A percentile compares a stretch with the other conserved stretches of the same genome.
These are phyloP conservation scores for Salticus scenicus DNA, from an alignment of 2,888 invertebrate genomes.

Conservation along the genomic window DNA sequence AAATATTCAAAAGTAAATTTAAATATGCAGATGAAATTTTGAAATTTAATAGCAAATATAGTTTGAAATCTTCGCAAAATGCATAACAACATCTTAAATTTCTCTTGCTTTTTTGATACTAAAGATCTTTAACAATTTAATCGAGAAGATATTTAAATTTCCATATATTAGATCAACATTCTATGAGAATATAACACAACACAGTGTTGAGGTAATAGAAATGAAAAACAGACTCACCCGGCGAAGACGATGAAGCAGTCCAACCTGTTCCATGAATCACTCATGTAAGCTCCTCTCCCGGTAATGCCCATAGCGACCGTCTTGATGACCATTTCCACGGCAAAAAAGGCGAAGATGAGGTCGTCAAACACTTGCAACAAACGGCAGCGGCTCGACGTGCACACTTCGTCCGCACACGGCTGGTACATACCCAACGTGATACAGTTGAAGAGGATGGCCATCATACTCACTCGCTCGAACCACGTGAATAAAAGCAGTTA, in stretches of 20 bases:
- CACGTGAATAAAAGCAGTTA: constrained; percentile 80
- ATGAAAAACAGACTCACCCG: constrained; percentile 81
- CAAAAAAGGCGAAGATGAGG: constrained; percentile 98
- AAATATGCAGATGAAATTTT: too few species aligned
- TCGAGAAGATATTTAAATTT: too few species aligned
- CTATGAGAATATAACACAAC: too few species aligned
- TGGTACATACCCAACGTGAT: constrained; percentile 99
- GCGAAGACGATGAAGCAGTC: constrained; percentile 98
- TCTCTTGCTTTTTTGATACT: too few species aligned
- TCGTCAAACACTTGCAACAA: constrained; percentile 92
- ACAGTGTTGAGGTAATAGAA: too few species aligned
- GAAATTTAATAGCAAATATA: too few species aligned
- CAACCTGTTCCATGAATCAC: constrained; percentile 98
- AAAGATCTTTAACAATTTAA: too few species aligned
- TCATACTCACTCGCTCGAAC: constrained; percentile 99
- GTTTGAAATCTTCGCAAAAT: too few species aligned
- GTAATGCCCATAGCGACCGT: constrained; percentile 98
- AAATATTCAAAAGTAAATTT: too few species aligned
- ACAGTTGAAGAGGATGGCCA: constrained; percentile 98
- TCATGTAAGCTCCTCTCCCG: constrained; percentile 94
- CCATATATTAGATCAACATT: too few species aligned
- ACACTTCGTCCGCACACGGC: constrained; percentile 95
- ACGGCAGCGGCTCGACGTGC: constrained; percentile 79
- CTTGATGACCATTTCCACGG: constrained; percentile 98
- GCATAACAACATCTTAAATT: too few species aligned